phyloP scores from a whole-genome alignment of 2,888 invertebrate species.

The Germaria angustata region DNA sequence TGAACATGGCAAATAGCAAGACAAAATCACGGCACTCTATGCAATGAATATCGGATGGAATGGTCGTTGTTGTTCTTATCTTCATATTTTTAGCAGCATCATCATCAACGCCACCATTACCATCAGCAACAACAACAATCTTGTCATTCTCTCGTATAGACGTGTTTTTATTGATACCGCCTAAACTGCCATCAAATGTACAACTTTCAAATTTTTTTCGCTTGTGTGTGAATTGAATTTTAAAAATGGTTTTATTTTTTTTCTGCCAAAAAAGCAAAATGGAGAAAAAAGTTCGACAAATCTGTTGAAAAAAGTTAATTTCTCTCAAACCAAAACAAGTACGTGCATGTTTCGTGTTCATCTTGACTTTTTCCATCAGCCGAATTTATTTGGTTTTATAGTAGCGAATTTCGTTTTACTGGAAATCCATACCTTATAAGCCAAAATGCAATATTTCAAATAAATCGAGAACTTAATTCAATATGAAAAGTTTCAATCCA shows the following conservation, averaged over 20 bases:
- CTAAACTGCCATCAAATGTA: conserved; percentile 56
- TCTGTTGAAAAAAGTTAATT: conserved; percentile 30
- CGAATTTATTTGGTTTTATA: neutral
- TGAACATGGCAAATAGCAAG: conserved; percentile 53
- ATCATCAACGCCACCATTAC: conserved; percentile 12
- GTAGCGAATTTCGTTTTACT: conserved; percentile 39
- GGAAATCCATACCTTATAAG: conserved; percentile 42
- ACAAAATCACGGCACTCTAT: conserved; percentile 54
- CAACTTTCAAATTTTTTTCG: conserved; percentile 33
- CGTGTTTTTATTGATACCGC: conserved; percentile 47
- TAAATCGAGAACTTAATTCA: conserved; percentile 3
- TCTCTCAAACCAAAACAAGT: conserved; percentile 52
- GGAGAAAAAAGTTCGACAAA: conserved; percentile 14
- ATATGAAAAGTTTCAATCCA: conserved; percentile 15
- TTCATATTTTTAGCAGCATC: conserved; percentile 31
- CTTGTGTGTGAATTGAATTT: conserved; percentile 64
- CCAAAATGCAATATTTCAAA: conserved; percentile 36
- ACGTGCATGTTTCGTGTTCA: conserved; percentile 48
- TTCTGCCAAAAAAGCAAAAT: conserved; percentile 4
- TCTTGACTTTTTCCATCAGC: conserved; percentile 12
- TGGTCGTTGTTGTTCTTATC: conserved; percentile 1
- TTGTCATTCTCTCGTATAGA: conserved; percentile 38
- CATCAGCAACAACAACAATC: neutral
- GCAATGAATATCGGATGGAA: conserved; percentile 10
- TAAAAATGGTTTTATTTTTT: conserved; percentile 52